These are phyloP conservation scores for Hirtodrosophila cameraria DNA, from an alignment of 2,888 invertebrate species.

Conservation along the genomic window DNA sequence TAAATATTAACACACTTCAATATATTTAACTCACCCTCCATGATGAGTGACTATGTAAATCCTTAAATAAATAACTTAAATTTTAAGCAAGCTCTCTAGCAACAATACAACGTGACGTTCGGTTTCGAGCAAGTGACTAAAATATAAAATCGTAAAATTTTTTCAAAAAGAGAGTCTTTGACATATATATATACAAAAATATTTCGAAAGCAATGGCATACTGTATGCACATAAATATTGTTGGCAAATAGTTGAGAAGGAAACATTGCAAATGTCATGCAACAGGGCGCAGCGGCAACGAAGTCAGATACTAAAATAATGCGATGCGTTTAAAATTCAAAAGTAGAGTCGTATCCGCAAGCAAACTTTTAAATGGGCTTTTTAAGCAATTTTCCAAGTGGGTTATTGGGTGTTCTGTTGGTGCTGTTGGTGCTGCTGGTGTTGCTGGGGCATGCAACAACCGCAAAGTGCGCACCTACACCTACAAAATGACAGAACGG, in stretches of 20 bases:
- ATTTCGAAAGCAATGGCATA: conserved; percentile 4
- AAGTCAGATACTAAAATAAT: conserved; percentile 19
- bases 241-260: conserved; percentile 42
- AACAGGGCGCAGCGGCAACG: conserved; percentile 34
- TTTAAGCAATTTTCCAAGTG: conserved; percentile 68
- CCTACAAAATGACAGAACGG: conserved; percentile 60
- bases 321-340: conserved; percentile 39
- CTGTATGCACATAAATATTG: conserved; percentile 7
- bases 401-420: conserved; percentile 7
- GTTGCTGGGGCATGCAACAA: conserved; percentile 37
- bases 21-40: conserved; percentile 36
- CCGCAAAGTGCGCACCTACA: conserved; percentile 69
- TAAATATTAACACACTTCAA: too few species aligned
- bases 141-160: conserved; percentile 29
- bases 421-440: too few species aligned
- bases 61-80: conserved; percentile 8
- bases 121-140: conserved; percentile 1
- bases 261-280: conserved; percentile 37
- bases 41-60: not conserved
- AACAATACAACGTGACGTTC: conserved; percentile 13
- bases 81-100: conserved; percentile 2
- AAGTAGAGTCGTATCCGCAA: conserved; percentile 22
- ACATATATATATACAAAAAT: conserved; percentile 6
- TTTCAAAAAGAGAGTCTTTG: conserved; percentile 30
- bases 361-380: conserved; percentile 64